These are phyloP conservation scores for Nesidiocoris tenuis DNA, from an alignment of 2,888 invertebrate species.

Conservation along the genomic window DNA sequence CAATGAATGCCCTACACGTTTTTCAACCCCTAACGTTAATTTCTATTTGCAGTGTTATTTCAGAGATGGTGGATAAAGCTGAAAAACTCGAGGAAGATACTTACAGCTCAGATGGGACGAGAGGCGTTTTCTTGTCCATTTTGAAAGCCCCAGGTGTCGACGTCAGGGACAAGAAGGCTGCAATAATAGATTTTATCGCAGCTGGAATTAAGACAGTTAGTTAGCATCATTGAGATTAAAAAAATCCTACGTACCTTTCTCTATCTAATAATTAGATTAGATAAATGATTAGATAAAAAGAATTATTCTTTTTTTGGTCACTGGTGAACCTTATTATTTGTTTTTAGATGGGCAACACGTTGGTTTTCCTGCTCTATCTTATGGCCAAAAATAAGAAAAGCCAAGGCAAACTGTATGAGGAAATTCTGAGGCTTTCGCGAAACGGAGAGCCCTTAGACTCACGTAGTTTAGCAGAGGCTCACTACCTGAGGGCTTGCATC, in stretches of 20 bases:
- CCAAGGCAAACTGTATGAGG: slow-evolving; percentile 66
- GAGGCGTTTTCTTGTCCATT: slow-evolving; percentile 74
- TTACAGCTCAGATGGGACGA: slow-evolving; percentile 62
- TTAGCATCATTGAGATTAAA: slow-evolving; percentile 18
- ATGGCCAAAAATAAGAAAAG: slow-evolving; percentile 68
- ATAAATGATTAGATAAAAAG: too few relatives aligned
- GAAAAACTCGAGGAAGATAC: slow-evolving; percentile 61
- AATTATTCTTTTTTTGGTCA: too few relatives aligned
- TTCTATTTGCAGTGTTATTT: slow-evolving; percentile 69
- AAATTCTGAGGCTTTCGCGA: slow-evolving; percentile 61
- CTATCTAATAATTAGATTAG: too few relatives aligned
- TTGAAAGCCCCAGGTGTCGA: slow-evolving; percentile 71
- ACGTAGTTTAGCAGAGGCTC: slow-evolving; percentile 64
- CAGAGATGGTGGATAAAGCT: slow-evolving; percentile 73
- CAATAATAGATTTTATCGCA: slow-evolving; percentile 81
- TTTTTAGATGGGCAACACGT: slow-evolving; percentile 71
- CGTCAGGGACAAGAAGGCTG: slow-evolving; percentile 77
- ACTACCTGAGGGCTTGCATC: slow-evolving; percentile 76
- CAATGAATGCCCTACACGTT: too few relatives aligned
- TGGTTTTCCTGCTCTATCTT: slow-evolving; percentile 74
- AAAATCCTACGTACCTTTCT: too few relatives aligned
- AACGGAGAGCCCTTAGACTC: slow-evolving; percentile 61
- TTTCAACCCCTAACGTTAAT: too few relatives aligned
- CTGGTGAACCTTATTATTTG: background rate
- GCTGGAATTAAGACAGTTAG: slow-evolving; percentile 82